Base-by-base conservation (phyloP, 1,140 invertebrate species). In the Eciton burchellii region DNA sequence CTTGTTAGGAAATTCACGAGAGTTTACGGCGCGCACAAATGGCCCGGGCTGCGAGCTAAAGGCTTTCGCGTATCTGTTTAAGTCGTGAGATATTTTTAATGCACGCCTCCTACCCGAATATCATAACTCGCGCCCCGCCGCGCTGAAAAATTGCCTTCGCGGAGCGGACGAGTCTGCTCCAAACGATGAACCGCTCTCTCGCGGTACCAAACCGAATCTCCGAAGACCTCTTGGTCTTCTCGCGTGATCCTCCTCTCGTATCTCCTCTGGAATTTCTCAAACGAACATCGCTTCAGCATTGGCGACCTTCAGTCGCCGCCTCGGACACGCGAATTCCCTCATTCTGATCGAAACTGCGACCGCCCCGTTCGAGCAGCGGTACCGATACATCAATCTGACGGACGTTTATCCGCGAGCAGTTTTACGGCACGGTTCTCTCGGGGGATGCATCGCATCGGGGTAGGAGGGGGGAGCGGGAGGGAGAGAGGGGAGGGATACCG, bases 61-160 rank as follows among this genome's bases (percentile, higher is more conserved):
- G 63, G 49, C 49, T 57, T n/a, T 70, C 49, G 14, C 24, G 47
- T 41, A 77, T 68, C 74, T 68, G 52, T 49, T 70, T 68, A 70
- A 79, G 56, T n/a, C 63, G 11, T 70, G 49, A 79, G 68, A 79
- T 79, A 79, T 79, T 79, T 79, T 79, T 68, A 70, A 79, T 56
- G 74, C 63, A 49, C 74, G n/a, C 26, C 24, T 16, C 6, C 29
- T 9, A 26, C 63, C 21, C 24, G 35, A 57, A 79, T 45, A 35
- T 79, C 74, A 79, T 79, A 79, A 79, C 63, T 79, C 21, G 47
- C 12, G 49, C n/a, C 63, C 5, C 19, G 21, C 9, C 60, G 29
- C 41, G 74, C 49, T 63, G 74, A 79, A 79, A 79, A 79, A 79
- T 79, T 79, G 63, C 63, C 56, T 79, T 70, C 56, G n/a, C n/a